Conservation (phyloP, 2,113 vertebrate genomes). For the Alces alces region DNA sequence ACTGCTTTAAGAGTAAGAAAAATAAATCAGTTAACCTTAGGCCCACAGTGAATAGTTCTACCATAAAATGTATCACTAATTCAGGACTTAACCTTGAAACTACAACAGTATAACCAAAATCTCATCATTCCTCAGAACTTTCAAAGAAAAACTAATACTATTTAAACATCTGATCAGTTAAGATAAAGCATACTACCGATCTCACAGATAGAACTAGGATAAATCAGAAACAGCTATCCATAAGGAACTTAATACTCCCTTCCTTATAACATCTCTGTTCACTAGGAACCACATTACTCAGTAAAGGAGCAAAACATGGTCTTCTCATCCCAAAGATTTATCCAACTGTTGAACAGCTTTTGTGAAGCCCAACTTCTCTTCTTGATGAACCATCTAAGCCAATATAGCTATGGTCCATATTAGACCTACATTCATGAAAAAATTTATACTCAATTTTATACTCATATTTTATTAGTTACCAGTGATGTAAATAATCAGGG, state of each 20-base stretch:
- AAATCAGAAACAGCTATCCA: slow-evolving; percentile 20
- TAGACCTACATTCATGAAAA: neutral
- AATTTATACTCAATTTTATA: neutral
- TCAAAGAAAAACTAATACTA: slow-evolving; percentile 26
- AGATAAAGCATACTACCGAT: neutral
- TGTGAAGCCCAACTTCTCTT: neutral
- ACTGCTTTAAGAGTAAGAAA: neutral
- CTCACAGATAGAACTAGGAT: neutral
- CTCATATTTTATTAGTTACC: slow-evolving; percentile 39
- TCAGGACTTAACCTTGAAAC: slow-evolving; percentile 4
- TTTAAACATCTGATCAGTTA: neutral
- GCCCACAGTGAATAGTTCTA: neutral
- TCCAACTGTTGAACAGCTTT: neutral
- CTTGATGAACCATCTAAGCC: neutral
- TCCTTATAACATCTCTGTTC: neutral
- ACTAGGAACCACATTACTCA: neutral
- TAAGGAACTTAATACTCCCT: neutral
- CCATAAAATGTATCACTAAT: neutral
- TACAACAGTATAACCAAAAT: slow-evolving; percentile 13
- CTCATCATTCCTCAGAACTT: neutral
- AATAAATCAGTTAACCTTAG: neutral
- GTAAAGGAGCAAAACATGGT: neutral
- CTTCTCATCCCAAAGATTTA: neutral
- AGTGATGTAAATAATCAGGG: neutral
- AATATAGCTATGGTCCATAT: neutral